Conservation (phyloP, 2,113 vertebrate genomes). For the Amazona guildingii region DNA sequence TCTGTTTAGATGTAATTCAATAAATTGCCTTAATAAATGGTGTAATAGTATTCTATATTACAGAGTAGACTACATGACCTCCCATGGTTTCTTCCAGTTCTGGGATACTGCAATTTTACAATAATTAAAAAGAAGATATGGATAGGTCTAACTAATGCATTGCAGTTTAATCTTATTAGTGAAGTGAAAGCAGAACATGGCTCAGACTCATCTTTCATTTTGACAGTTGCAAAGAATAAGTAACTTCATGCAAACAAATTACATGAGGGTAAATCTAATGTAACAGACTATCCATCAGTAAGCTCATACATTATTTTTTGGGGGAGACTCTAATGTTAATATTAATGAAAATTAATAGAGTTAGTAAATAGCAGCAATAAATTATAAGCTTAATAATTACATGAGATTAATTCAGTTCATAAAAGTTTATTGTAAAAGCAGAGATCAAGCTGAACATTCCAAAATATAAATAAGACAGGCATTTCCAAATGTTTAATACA, state of each 20-base stretch:
- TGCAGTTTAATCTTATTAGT: background rate
- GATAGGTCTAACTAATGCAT: background rate
- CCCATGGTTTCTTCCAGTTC: background rate
- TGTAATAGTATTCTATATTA: background rate
- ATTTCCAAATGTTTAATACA: background rate
- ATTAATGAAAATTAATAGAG: background rate
- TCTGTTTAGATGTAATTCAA: background rate
- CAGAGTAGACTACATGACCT: background rate
- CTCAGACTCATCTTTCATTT: background rate
- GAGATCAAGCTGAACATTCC: background rate
- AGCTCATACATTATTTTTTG: fast-evolving
- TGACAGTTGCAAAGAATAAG: background rate
- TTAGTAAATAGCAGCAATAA: background rate
- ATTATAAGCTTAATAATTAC: background rate
- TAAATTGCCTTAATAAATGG: background rate
- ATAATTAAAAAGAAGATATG: background rate
- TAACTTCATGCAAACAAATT: background rate
- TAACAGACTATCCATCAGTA: background rate
- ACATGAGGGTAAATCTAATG: background rate
- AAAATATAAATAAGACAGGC: background rate
- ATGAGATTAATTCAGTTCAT: background rate
- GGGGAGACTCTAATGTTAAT: background rate
- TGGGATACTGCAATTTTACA: background rate
- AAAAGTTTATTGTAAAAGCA: background rate
- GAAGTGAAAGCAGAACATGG: background rate